Percentiles rank a stretch among this genome's conserved stretches.
Evolutionary conservation across 1,140 invertebrate species (phyloP).

Genomic region (Dryas iulia): DNA sequence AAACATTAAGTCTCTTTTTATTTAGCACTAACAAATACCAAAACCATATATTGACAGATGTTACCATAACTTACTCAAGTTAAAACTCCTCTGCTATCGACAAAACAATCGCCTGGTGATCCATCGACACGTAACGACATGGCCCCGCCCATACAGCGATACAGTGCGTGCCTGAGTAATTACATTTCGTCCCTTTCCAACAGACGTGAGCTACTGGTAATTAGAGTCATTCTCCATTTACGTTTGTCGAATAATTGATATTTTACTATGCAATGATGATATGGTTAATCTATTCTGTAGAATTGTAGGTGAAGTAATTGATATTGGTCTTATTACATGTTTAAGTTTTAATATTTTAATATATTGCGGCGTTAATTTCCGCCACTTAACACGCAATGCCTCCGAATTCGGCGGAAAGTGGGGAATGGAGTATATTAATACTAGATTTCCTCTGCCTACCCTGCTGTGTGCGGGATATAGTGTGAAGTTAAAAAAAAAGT

Average conservation of each 20-base stretch:
- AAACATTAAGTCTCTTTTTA: too few relatives aligned
- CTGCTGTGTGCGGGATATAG: too few relatives aligned
- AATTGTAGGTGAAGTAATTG: background rate
- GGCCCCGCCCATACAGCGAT: conserved; percentile 43
- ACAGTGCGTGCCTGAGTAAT: conserved; percentile 38
- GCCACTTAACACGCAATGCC: too few relatives aligned
- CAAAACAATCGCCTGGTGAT: conserved; percentile 28
- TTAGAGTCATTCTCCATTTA: conserved; percentile 5
- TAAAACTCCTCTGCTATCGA: conserved; percentile 5
- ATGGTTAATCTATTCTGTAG: too few relatives aligned
- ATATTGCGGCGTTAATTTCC: too few relatives aligned
- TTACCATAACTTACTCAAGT: background rate
- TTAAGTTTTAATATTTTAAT: too few relatives aligned
- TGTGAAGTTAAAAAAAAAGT: too few relatives aligned
- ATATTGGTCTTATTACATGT: too few relatives aligned
- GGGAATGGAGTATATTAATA: too few relatives aligned
- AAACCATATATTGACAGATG: too few relatives aligned
- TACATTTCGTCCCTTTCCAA: conserved; percentile 46
- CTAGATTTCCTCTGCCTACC: too few relatives aligned
- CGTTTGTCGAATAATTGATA: background rate
- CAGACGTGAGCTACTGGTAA: conserved; percentile 7
- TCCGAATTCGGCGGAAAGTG: too few relatives aligned
- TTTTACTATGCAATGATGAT: background rate
- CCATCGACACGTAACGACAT: conserved; percentile 58
- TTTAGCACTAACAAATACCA: conserved; percentile 2